These are phyloP conservation scores for Eueremaeus valkanovi DNA, from an alignment of 2,888 invertebrate genomes.

Conservation along the genomic window DNA sequence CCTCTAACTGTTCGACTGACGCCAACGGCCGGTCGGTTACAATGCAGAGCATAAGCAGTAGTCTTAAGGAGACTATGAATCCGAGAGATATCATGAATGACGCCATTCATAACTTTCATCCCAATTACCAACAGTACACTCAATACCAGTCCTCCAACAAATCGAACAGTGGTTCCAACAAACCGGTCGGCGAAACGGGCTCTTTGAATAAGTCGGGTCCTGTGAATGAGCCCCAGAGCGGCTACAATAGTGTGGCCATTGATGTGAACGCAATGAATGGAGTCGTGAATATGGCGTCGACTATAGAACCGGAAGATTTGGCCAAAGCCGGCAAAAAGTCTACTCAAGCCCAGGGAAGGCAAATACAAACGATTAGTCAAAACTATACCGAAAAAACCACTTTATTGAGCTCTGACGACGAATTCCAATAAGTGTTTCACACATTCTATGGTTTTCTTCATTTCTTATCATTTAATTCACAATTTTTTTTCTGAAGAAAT, in stretches of 20 bases:
- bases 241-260: constrained; percentile 33
- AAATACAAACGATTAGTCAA: constrained; percentile 46
- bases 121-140: constrained; percentile 99
- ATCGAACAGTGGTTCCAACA: neutral
- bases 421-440: constrained; percentile 66
- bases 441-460: too few relatives aligned
- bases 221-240: constrained; percentile 15
- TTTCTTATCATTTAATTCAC: too few relatives aligned
- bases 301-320: neutral
- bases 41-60: constrained; percentile 98
- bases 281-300: constrained; percentile 19
- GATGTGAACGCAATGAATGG: constrained; percentile 24
- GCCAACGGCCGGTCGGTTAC: constrained; percentile 87
- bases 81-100: constrained; percentile 99
- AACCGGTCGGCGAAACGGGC: neutral
- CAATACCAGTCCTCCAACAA: constrained; percentile 61
- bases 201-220: constrained; percentile 22
- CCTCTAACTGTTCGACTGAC: constrained; percentile 70
- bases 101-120: constrained; percentile 99
- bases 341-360: constrained; percentile 19
- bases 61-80: constrained; percentile 97
- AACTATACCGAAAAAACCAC: constrained; percentile 95
- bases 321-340: constrained; percentile 13
- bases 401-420: constrained; percentile 90
- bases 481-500: neutral